These are phyloP conservation scores for Phoeniculus purpureus DNA, from an alignment of 2,797 vertebrate species.

Conservation along the genomic window DNA sequence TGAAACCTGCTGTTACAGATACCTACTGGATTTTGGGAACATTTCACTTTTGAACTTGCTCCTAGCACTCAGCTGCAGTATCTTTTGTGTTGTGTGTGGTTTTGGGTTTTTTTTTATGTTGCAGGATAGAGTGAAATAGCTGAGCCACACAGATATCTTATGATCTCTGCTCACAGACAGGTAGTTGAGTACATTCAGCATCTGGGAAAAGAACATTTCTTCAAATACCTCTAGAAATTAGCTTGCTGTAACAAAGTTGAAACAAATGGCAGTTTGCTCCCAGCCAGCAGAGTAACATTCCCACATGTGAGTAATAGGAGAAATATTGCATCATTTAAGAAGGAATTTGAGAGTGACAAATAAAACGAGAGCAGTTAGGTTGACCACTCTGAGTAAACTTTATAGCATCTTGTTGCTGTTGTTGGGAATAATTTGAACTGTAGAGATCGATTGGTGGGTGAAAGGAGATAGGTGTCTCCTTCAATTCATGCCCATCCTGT, in stretches of 20 bases:
- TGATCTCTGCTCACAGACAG: neutral
- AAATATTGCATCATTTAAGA: neutral
- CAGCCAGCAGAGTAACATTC: neutral
- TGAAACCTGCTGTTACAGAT: slow-evolving; percentile 84
- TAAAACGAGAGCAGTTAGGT: neutral
- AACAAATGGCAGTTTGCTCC: neutral
- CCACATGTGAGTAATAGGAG: neutral
- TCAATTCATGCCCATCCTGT: neutral
- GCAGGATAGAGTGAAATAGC: neutral
- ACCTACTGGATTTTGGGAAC: slow-evolving; percentile 74
- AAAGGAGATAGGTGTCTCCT: neutral
- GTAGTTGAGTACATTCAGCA: neutral
- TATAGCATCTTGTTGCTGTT: neutral
- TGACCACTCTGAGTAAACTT: neutral
- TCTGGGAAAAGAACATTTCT: neutral
- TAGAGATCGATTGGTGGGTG: neutral
- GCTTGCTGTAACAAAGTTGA: neutral
- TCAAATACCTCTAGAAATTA: neutral
- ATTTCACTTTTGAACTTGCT: slow-evolving; percentile 69
- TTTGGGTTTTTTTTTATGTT: neutral
- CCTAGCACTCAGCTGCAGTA: slow-evolving; percentile 51
- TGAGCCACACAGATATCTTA: neutral
- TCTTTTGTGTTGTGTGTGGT: neutral
- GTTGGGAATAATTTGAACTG: neutral
- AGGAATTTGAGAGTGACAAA: neutral